These are phyloP conservation scores for Rhea americana DNA, from an alignment of 2,113 vertebrate species.

Conservation along the genomic window DNA sequence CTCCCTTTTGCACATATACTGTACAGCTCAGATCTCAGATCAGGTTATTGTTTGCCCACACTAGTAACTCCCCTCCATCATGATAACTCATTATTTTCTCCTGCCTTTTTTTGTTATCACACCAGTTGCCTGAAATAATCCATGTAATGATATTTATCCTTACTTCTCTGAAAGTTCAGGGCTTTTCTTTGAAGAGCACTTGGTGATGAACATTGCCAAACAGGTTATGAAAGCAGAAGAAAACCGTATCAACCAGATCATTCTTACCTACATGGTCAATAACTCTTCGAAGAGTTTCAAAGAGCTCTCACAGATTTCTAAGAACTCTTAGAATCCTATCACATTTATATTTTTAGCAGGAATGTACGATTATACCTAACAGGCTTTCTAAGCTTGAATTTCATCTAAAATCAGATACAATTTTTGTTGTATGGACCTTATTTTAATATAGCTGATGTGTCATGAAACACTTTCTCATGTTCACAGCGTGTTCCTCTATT, in stretches of 20 bases:
- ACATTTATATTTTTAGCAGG: not conserved
- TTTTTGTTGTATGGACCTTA: not conserved
- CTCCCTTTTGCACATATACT: rapidly evolving
- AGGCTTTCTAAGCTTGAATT: not conserved
- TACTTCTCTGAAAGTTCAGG: not conserved
- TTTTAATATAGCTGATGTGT: not conserved
- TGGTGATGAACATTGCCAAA: not conserved
- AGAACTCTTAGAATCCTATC: not conserved
- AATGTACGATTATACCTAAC: not conserved
- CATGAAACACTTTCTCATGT: not conserved
- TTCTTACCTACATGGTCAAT: not conserved
- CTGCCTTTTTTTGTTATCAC: not conserved
- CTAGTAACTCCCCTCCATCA: not conserved
- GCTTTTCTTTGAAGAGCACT: not conserved
- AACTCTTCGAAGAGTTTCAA: not conserved
- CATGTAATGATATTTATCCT: not conserved
- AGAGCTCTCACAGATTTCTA: not conserved
- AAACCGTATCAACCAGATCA: rapidly evolving
- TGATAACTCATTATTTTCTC: not conserved
- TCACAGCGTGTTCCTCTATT: not conserved
- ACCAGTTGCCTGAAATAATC: not conserved
- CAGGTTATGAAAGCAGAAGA: not conserved
- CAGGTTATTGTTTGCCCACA: rapidly evolving
- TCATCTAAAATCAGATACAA: not conserved
- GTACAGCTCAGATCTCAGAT: not conserved